A percentile compares a stretch with the other conserved stretches of the same genome.
phyloP scores from a whole-genome alignment of 1,140 invertebrate species.

The Trachymyrmex septentrionalis region DNA sequence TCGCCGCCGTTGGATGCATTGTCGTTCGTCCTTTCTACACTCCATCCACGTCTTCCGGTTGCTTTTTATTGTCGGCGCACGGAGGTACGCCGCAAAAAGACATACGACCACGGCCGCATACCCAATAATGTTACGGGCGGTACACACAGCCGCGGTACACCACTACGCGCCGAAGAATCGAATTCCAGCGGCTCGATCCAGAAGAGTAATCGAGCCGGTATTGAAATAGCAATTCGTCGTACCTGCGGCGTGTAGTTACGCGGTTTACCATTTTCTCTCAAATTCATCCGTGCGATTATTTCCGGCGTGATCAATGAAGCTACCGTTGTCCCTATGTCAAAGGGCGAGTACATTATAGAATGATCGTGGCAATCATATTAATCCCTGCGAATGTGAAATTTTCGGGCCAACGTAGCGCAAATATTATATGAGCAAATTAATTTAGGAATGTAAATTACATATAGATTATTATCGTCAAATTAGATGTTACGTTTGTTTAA shows the following conservation, averaged over 20 bases:
- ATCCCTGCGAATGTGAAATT: background rate
- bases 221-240: constrained; percentile 65
- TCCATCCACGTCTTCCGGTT: constrained; percentile 73
- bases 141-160: constrained; percentile 44
- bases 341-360: background rate
- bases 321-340: constrained; percentile 14
- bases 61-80: constrained; percentile 72
- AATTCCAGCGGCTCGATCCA: constrained; percentile 65
- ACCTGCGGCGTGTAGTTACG: constrained; percentile 46
- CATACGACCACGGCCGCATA: constrained; percentile 60
- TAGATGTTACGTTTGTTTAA: background rate
- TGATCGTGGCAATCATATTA: constrained; percentile 25
- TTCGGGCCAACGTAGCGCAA: background rate
- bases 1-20: constrained; percentile 59
- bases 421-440: constrained; percentile 14
- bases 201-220: constrained; percentile 62
- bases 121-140: constrained; percentile 63
- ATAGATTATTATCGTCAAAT: constrained; percentile 16
- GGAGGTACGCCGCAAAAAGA: constrained; percentile 69
- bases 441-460: constrained; percentile 11
- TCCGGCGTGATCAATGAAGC: constrained; percentile 38
- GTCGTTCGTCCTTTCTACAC: constrained; percentile 73
- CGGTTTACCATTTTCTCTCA: constrained; percentile 63
- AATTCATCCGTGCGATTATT: constrained; percentile 59
- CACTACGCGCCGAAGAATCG: constrained; percentile 58